These are phyloP conservation scores for Apolygus lucorum DNA, from an alignment of 1,140 invertebrate species.

Conservation along the genomic window DNA sequence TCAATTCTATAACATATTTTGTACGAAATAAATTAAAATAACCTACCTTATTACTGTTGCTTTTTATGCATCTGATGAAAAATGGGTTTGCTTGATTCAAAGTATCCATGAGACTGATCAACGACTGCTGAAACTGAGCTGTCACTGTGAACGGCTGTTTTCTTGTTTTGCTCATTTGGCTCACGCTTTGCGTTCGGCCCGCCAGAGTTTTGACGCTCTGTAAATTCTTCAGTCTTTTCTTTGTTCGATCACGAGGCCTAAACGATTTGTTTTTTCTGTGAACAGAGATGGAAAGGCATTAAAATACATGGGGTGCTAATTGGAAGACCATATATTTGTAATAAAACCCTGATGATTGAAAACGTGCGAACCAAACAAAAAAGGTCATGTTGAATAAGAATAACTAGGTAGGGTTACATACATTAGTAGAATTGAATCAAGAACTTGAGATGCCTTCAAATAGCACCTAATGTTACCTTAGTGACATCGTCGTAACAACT, in stretches of 20 bases:
- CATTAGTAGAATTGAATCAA: too few relatives aligned
- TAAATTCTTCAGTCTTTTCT: constrained; percentile 76
- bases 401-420: too few relatives aligned
- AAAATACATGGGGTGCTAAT: too few relatives aligned
- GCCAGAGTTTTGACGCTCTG: constrained; percentile 83
- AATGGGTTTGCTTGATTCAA: constrained; percentile 92
- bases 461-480: too few relatives aligned
- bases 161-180: constrained; percentile 53
- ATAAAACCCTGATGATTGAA: too few relatives aligned
- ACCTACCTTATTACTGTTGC: constrained; percentile 75
- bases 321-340: too few relatives aligned
- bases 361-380: too few relatives aligned
- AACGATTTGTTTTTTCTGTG: constrained; percentile 87
- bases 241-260: constrained; percentile 63
- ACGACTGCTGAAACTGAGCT: constrained; percentile 86
- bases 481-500: too few relatives aligned
- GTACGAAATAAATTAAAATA: too few relatives aligned
- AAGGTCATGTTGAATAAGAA: too few relatives aligned
- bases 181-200: constrained; percentile 52
- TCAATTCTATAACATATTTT: not conserved
- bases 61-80: constrained; percentile 95
- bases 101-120: constrained; percentile 86
- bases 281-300: too few relatives aligned
- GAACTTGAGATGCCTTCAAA: too few relatives aligned
- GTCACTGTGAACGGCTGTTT: constrained; percentile 87